These are phyloP conservation scores for Vidua chalybeata DNA, from an alignment of 2,113 vertebrate species.

Conservation along the genomic window DNA sequence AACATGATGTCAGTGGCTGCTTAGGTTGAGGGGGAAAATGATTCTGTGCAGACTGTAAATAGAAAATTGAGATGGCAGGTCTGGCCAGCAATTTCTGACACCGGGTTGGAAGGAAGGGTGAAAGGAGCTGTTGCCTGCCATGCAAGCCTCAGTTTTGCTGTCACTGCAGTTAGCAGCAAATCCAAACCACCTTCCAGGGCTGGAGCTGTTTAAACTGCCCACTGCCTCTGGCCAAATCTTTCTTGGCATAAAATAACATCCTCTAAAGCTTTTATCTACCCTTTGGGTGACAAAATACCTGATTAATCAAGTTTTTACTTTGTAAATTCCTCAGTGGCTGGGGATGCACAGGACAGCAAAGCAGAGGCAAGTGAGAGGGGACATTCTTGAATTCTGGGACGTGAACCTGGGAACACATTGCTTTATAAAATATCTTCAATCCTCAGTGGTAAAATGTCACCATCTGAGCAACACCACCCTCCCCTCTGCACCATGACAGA, in stretches of 20 bases:
- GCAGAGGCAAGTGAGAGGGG: rapidly evolving
- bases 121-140: not conserved
- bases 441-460: not conserved
- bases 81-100: not conserved
- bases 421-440: not conserved
- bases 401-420: not conserved
- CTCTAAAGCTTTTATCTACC: not conserved
- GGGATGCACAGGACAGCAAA: not conserved
- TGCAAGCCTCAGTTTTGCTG: not conserved
- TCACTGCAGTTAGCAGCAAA: not conserved
- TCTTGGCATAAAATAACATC: not conserved
- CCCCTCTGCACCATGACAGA: not conserved
- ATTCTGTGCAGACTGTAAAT: not conserved
- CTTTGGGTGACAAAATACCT: not conserved
- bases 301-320: not conserved
- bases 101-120: not conserved
- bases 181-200: not conserved
- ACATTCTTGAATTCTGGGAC: not conserved
- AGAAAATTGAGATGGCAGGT: not conserved
- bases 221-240: not conserved
- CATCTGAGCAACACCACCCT: not conserved
- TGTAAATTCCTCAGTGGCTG: not conserved
- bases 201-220: not conserved
- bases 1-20: not conserved
- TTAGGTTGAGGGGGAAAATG: not conserved